Evolutionary conservation across 1,140 invertebrate species (phyloP).

Genomic region (Sipha flava): DNA sequence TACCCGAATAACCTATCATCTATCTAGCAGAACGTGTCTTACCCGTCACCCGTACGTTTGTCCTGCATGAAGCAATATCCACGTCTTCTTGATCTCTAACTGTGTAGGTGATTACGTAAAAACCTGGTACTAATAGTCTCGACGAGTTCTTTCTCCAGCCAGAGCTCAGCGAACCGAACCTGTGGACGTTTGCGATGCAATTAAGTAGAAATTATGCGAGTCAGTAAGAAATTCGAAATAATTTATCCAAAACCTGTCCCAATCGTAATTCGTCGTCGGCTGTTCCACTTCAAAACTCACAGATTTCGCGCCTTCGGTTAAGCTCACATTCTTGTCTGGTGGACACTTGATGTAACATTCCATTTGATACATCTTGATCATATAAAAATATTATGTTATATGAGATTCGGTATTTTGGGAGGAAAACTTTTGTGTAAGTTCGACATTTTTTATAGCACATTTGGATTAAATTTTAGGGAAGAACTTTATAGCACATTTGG

Average conservation of each 20-base stretch:
- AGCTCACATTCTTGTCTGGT: not conserved
- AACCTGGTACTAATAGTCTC: not conserved
- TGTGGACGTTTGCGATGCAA: not conserved
- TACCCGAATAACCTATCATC: not conserved
- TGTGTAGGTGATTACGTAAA: not conserved
- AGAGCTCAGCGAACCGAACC: not conserved
- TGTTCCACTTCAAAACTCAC: not conserved
- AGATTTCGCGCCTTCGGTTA: not conserved
- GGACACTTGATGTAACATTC: conserved; percentile 3
- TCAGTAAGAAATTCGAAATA: too few species aligned
- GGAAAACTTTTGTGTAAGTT: too few species aligned
- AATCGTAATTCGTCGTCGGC: not conserved
- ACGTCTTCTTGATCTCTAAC: not conserved
- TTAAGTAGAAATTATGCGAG: too few species aligned
- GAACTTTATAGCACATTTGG: too few species aligned
- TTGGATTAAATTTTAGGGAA: too few species aligned
- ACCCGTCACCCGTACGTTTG: not conserved
- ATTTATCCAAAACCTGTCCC: not conserved
- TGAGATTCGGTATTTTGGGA: too few species aligned
- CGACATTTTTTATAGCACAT: too few species aligned
- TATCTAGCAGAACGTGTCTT: not conserved
- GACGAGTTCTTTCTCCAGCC: not conserved
- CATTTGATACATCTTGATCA: conserved; percentile 5
- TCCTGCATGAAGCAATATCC: not conserved
- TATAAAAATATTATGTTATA: too few species aligned